Percentiles rank a stretch among this genome's conserved stretches.
phyloP scores from a whole-genome alignment of 2,113 vertebrate species.

The Ginglymostoma cirratum region DNA sequence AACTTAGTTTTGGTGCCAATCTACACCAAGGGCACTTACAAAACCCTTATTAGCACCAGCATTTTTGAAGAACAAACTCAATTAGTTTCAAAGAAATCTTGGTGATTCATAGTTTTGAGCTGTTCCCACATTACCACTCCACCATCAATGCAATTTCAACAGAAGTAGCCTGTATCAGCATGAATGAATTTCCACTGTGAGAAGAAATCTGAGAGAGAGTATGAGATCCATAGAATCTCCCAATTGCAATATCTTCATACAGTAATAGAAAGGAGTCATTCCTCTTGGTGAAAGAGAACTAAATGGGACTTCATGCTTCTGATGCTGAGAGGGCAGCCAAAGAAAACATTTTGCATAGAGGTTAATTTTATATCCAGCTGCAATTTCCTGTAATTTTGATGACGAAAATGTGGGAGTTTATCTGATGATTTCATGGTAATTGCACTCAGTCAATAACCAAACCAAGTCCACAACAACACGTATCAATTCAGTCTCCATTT shows the following conservation, averaged over 20 bases:
- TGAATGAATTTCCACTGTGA: not conserved
- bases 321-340: not conserved
- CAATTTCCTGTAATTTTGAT: not conserved
- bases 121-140: not conserved
- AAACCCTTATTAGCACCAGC: not conserved
- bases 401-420: not conserved
- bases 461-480: not conserved
- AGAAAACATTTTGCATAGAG: not conserved
- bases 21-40: not conserved
- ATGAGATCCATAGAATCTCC: not conserved
- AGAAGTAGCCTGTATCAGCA: not conserved
- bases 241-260: not conserved
- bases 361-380: not conserved
- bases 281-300: not conserved
- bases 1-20: not conserved
- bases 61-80: not conserved
- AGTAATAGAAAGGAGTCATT: not conserved
- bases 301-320: not conserved
- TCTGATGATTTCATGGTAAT: not conserved
- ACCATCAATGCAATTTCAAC: not conserved
- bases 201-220: not conserved
- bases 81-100: not conserved
- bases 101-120: not conserved
- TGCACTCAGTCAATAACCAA: not conserved
- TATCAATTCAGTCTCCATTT: not conserved